Evolutionary conservation across 2,888 invertebrate genomes (phyloP).

Genomic region (Cybosia mesomella): DNA sequence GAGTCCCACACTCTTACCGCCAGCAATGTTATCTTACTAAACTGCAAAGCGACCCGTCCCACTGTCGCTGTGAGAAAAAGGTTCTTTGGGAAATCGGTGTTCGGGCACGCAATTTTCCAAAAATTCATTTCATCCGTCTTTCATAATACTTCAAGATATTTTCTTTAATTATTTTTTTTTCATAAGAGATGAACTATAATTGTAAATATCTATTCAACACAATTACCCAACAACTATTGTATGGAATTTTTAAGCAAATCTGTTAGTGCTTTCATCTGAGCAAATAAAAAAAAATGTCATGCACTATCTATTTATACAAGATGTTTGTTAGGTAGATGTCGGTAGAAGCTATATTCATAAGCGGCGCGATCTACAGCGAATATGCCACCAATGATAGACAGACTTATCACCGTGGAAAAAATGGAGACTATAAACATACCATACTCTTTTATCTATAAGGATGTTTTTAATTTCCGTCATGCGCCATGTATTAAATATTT

Average conservation of each 20-base stretch:
- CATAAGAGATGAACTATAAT: background rate
- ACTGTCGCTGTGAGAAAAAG: too few relatives aligned
- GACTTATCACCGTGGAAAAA: background rate
- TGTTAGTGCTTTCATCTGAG: conserved; percentile 14
- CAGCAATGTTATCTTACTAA: too few relatives aligned
- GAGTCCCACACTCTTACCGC: too few relatives aligned
- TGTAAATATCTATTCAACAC: background rate
- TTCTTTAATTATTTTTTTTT: background rate
- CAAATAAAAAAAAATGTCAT: conserved; percentile 12
- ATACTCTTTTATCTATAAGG: background rate
- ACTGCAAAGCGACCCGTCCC: too few relatives aligned
- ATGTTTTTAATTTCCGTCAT: background rate
- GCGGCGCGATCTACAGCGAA: background rate
- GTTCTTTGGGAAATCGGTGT: too few relatives aligned
- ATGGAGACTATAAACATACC: background rate
- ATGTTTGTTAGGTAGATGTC: background rate
- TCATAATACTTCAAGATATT: background rate
- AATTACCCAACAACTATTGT: background rate
- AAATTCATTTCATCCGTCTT: too few relatives aligned
- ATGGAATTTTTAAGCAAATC: background rate
- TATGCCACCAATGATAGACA: background rate
- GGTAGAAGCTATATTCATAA: background rate
- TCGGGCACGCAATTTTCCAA: too few relatives aligned
- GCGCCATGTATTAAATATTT: background rate
- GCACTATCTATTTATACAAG: conserved; percentile 22